Percentiles rank a stretch among this genome's conserved stretches.
Evolutionary conservation across 1,140 invertebrate species (phyloP).

Genomic region (fruit fly (Drosophila melanogaster)): DNA sequence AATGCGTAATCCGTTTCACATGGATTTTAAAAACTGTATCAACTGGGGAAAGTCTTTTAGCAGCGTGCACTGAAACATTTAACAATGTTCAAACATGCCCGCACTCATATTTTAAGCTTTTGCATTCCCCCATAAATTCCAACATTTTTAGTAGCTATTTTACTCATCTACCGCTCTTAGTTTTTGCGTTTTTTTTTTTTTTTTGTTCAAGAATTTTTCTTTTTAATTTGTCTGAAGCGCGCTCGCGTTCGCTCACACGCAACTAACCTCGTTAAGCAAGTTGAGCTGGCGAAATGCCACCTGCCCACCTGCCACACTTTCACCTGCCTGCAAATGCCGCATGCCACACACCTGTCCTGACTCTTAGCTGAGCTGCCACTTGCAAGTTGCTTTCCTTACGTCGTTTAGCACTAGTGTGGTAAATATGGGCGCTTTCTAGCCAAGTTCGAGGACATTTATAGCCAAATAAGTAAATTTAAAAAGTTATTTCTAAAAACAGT

Average conservation of each 20-base stretch:
- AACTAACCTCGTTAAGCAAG: slow-evolving; percentile 62
- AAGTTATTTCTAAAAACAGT: too few species aligned
- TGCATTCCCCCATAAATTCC: slow-evolving; percentile 18
- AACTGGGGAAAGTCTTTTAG: neutral
- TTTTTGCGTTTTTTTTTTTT: slow-evolving; percentile 22
- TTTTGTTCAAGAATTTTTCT: slow-evolving; percentile 39
- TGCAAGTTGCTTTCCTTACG: slow-evolving; percentile 28
- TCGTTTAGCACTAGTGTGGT: slow-evolving; percentile 15
- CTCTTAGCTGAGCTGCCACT: slow-evolving; percentile 13
- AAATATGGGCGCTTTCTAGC: neutral
- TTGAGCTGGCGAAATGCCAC: slow-evolving; percentile 32
- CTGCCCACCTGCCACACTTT: slow-evolving; percentile 26
- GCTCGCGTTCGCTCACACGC: slow-evolving; percentile 45
- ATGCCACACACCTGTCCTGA: slow-evolving; percentile 37
- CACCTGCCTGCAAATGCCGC: slow-evolving; percentile 21
- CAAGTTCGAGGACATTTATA: neutral
- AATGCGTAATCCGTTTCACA: neutral
- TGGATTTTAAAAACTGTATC: neutral
- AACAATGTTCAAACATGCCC: slow-evolving; percentile 14
- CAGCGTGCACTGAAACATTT: neutral
- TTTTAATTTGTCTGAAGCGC: slow-evolving; percentile 67
- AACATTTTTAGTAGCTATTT: slow-evolving; percentile 30
- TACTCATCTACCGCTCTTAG: slow-evolving; percentile 1
- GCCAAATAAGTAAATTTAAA: too few species aligned
- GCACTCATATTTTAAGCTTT: slow-evolving; percentile 15